phyloP scores from a whole-genome alignment of 2,888 invertebrate species.

The Hymenopus coronatus region DNA sequence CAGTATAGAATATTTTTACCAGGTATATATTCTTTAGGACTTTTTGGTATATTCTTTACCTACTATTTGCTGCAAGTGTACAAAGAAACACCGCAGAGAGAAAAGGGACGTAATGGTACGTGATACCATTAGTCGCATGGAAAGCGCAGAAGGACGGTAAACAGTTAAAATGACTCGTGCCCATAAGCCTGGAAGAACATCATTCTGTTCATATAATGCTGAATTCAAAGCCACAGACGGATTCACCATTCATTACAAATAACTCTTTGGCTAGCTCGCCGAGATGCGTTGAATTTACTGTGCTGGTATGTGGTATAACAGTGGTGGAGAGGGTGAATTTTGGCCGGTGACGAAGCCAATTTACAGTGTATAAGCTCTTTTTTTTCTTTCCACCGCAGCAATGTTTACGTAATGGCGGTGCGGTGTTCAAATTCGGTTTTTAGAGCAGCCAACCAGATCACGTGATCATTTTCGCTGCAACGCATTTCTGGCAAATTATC shows the following conservation, averaged over 20 bases:
- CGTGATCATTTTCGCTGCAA: not conserved
- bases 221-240: not conserved
- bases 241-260: not conserved
- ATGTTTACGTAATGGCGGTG: not conserved
- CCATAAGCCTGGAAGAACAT: not conserved
- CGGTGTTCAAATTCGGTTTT: not conserved
- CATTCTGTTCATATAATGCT: not conserved
- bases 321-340: not conserved
- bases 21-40: too few species aligned
- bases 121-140: not conserved
- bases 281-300: not conserved
- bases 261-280: not conserved
- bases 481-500: not conserved
- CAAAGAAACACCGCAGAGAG: not conserved
- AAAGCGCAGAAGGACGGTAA: not conserved
- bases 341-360: not conserved
- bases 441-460: not conserved
- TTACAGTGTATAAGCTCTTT: not conserved
- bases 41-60: too few species aligned
- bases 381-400: not conserved
- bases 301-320: not conserved
- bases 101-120: not conserved
- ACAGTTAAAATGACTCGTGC: not conserved
- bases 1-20: too few species aligned
- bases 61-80: not conserved